Base-by-base conservation (phyloP, 2,888 invertebrate species). In the Polyommatus icarus region DNA sequence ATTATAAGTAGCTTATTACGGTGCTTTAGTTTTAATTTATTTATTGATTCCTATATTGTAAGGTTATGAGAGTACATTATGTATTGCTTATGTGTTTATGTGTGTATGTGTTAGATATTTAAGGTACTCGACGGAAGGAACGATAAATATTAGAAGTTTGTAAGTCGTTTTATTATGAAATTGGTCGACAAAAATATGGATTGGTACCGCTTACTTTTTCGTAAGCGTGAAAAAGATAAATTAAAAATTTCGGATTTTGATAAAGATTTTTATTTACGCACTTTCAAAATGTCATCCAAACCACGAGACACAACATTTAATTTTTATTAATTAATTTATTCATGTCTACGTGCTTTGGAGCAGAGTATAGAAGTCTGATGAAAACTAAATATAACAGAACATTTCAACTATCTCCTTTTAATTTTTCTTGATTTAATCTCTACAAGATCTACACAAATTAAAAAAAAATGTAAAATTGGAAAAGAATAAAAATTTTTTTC, bases 41-140 rank as follows among this genome's bases (percentile, higher is more conserved):
- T 78, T 81, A 80, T 80, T 80, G 79, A 79, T 79, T 81, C 78
- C 79, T 83, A 82, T 83, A 82, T 82, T 82, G 80, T 84, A 85
- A 87, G 92, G 90, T 93, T 93, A 91, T 91, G 91, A 91, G 91
- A 91, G 94, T 94, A 94, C 94, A 94, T 94, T 79, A 78, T 79
- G 79, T 79, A 78, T 79, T 79, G 24, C 75, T 80, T 76, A 77
- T 78, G 50, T 78, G 54, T 54, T 54, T 54, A 18, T 76, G 54
- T 79, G 71, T 75, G 29, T 57, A 71, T 36, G 76, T 76, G 79
- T 77, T 73, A 78, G 78, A 78, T 67, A 76, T 76, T 76, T 24
- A 78, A 76, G 46, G 36, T 77, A 78, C 76, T 32, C 76, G 71
- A 50, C 71, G 57, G 73, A 67, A 76, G 46, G 54, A 61, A 77